Evolutionary conservation across 1,140 invertebrate genomes (phyloP), one percentile per base, ranked within the genome.

Genomic region (Drosophila takahashii): DNA sequence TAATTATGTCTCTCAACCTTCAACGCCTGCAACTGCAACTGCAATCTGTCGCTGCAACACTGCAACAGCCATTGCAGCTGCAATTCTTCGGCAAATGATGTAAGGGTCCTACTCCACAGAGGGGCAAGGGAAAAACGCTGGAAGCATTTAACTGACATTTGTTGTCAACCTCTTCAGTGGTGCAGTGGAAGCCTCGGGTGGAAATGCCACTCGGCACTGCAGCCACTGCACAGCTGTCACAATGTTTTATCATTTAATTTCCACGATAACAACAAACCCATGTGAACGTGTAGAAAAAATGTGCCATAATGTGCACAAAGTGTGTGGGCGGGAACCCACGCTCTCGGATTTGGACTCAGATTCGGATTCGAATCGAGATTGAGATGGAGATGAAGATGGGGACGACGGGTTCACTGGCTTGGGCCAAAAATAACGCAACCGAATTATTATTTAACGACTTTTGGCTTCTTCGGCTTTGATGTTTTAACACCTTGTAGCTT

Each of bases 161-260:
- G 79, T 87, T 86, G 77, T 72, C 79, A 78, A 61, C 79, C 79
- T 78, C 74, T 67, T 53, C 60, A 58, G 75, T 36, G 22, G 58
- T 34, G 48, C 45, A 41, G 16, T 22, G 22, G 22, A 22, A 50
- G 60, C 36, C 64, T 13, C 42, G 27, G 54, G 41, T 75, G 66
- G 76, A 87, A 86, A 87, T 85, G 78, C 70, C 83, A 87, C 78
- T 81, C 70, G 61, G 75, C 72, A 42, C 34, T 50, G 60, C 44
- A 65, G 36, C 66, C 60, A 77, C 77, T 67, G 83, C 81, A 69
- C 78, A 84, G 84, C 85, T 87, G 84, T 89, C 84, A 87, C 79
- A 87, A 87, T 84, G 84, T 90, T 87, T 87, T 87, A 87, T 84
- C 86, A 89, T 89, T 89, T 90, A 89, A 90, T 89, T 89, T 90